Percentiles rank a stretch among this genome's conserved stretches.
phyloP scores from a whole-genome alignment of 2,113 vertebrate genomes.

The Drymodes brunneopygia region DNA sequence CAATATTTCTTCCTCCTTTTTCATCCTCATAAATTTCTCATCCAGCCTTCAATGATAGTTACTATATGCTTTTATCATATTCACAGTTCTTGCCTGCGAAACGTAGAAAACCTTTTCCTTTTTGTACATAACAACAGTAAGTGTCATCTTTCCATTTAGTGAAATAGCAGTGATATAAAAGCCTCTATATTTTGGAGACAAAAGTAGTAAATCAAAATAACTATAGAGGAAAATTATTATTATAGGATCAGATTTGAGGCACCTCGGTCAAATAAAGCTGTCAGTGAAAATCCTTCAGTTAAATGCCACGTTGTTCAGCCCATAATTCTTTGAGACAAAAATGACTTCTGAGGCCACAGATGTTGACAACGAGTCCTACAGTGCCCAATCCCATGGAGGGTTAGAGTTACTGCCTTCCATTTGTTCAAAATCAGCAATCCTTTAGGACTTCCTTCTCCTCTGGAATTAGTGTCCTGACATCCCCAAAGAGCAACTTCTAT shows the following conservation, averaged over 20 bases:
- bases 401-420: neutral
- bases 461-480: neutral
- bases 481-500: neutral
- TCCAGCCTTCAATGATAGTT: neutral
- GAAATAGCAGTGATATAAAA: neutral
- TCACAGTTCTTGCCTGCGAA: neutral
- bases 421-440: neutral
- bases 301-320: neutral
- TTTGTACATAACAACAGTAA: neutral
- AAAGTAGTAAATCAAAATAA: constrained; percentile 19
- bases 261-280: neutral
- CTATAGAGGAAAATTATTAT: neutral
- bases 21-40: neutral
- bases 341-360: neutral
- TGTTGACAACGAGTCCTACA: neutral
- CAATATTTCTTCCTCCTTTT: neutral
- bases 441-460: neutral
- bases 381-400: neutral
- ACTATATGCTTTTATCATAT: neutral
- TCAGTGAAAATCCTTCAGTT: neutral
- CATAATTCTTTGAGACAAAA: neutral
- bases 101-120: neutral
- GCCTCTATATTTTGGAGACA: neutral
- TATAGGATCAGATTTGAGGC: neutral
- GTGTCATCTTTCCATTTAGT: neutral